These are phyloP conservation scores for Drosophila mulleri DNA, from an alignment of 2,888 invertebrate species.

Conservation along the genomic window DNA sequence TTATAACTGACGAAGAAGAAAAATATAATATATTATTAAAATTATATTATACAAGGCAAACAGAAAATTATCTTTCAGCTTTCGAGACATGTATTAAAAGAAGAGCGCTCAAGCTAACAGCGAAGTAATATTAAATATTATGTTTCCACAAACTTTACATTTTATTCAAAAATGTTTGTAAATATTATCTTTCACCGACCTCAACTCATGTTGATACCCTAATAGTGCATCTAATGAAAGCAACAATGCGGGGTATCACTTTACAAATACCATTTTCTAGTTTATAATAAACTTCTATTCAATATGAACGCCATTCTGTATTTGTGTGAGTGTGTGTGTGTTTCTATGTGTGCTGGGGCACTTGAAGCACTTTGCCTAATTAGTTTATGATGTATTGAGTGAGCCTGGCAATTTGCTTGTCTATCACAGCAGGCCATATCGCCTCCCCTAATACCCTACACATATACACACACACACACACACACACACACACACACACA, in stretches of 20 bases:
- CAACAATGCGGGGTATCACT: conserved; percentile 11
- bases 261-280: conserved; percentile 8
- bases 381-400: conserved; percentile 58
- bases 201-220: background rate
- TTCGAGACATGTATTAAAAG: no score
- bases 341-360: conserved; percentile 24
- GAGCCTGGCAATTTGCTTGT: conserved; percentile 54
- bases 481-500: background rate
- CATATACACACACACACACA: background rate
- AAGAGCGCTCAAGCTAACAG: no score
- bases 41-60: no score
- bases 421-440: conserved; percentile 50
- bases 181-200: background rate
- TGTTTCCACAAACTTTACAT: background rate
- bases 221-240: background rate
- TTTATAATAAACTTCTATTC: conserved; percentile 21
- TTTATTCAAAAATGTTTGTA: background rate
- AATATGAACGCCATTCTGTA: background rate
- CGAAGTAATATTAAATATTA: background rate
- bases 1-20: no score
- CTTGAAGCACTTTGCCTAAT: conserved; percentile 58
- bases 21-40: no score
- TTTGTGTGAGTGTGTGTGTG: background rate
- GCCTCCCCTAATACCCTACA: conserved; percentile 5
- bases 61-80: no score